Base-by-base conservation (phyloP, 1,140 invertebrate genomes). In the Tachypleus tridentatus region DNA sequence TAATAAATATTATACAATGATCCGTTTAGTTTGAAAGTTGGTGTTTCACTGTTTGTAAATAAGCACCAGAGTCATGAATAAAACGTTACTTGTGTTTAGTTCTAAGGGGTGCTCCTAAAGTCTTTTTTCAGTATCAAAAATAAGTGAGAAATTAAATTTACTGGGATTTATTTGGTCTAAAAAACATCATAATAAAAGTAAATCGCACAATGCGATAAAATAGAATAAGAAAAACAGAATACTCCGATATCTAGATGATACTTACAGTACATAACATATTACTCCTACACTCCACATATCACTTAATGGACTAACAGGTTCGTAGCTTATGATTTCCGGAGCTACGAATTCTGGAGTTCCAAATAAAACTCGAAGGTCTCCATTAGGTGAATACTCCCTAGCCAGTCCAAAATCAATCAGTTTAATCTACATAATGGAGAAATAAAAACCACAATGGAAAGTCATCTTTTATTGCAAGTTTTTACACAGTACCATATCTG, bases 231-330 rank as follows among this genome's bases (percentile, higher is more conserved):
- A 61, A 47, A 48, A 3, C 51, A 3, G 11, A 10, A 11, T 4
- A 51, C 3, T 11, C 60, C 29, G 60, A 6, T 10, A 29, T 8
- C 49, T 49, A 60, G 7, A 60, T 50, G 57, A 61, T 62, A 77
- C 90, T 89, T 80, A 95, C 90, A 96, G 77, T 62, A 94, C 87
- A 73, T 96, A 97, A 74, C 90, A 93, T 64, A 96, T 91, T 56
- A 97, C 91, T 47, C 93, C 93, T 8, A 96, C 80, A 65, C 86
- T 87, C 93, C 93, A 97, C 88, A 97, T 94, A 72, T 97, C 93
- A 3, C 89, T 89, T 52, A 86, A 82, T 11, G 85, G 84, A 51
- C 86, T 85, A 53, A 97, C 88, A 3, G 86, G 86, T 73, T 96
- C 92, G 75, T 91, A 95, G 77, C 87, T 92, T 58, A 96, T 87